Evolutionary conservation across 2,888 invertebrate genomes (phyloP).

Genomic region (Nomada flava): DNA sequence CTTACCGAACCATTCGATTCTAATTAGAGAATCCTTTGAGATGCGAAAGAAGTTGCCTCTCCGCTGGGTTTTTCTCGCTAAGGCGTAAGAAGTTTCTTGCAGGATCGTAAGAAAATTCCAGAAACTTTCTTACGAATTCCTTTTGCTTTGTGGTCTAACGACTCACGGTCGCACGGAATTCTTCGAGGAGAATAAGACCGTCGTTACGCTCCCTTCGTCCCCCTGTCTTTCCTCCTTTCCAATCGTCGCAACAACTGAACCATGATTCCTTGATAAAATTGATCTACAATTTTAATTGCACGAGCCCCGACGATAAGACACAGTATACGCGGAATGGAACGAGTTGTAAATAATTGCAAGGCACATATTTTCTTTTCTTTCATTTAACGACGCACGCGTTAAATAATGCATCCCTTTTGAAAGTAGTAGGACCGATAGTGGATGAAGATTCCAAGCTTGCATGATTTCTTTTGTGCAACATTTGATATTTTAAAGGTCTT

Average conservation of each 20-base stretch:
- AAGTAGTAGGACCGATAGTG: background rate
- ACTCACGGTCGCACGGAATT: slow-evolving; percentile 30
- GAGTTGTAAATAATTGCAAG: background rate
- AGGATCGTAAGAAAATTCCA: slow-evolving; percentile 26
- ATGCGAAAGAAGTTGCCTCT: slow-evolving; percentile 18
- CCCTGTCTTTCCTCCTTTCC: slow-evolving; percentile 3
- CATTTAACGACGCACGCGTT: no score
- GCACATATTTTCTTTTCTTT: background rate
- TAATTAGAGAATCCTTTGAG: slow-evolving; percentile 43
- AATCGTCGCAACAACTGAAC: background rate
- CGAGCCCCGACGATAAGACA: background rate
- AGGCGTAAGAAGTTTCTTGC: slow-evolving; percentile 16
- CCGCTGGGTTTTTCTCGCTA: background rate
- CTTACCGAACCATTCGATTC: slow-evolving; percentile 44
- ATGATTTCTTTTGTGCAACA: background rate
- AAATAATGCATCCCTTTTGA: no score
- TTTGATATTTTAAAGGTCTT: background rate
- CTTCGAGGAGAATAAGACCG: slow-evolving; percentile 29
- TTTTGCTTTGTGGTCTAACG: slow-evolving; percentile 25
- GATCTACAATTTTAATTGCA: slow-evolving; percentile 25
- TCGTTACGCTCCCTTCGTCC: background rate
- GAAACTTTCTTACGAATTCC: slow-evolving; percentile 34
- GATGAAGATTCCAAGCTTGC: background rate
- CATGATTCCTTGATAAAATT: slow-evolving; percentile 3
- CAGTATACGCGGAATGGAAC: no score